phyloP scores from a whole-genome alignment of 2,797 vertebrate species.

The Tolypeutes matacus region DNA sequence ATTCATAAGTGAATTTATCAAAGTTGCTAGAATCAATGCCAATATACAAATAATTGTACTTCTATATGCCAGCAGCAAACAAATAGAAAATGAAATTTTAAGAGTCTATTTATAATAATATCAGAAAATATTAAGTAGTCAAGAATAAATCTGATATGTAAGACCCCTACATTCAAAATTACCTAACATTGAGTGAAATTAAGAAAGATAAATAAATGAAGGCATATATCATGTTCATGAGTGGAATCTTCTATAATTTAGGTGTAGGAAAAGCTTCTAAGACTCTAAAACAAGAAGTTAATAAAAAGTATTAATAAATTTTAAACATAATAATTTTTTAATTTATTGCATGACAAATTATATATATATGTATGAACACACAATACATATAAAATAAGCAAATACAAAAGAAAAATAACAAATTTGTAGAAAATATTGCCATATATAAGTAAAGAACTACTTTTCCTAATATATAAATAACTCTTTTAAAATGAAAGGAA shows the following conservation, averaged over 20 bases:
- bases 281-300: too few species aligned
- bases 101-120: too few species aligned
- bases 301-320: not conserved
- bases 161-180: too few species aligned
- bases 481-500: not conserved
- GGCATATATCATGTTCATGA: not conserved
- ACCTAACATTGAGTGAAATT: too few species aligned
- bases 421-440: not conserved
- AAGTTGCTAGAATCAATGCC: not conserved
- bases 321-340: not conserved
- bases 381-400: not conserved
- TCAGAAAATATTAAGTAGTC: too few species aligned
- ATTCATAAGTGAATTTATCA: not conserved
- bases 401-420: not conserved
- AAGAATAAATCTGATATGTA: not conserved
- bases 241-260: not conserved
- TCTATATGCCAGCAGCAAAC: too few species aligned
- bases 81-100: too few species aligned
- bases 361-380: too few species aligned
- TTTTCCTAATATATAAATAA: not conserved
- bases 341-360: not conserved
- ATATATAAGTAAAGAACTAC: not conserved
- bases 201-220: not conserved
- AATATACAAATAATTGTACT: too few species aligned
- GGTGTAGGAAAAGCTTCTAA: not conserved